Conservation (phyloP, 2,888 invertebrate genomes). For the Eulithis prunata region DNA sequence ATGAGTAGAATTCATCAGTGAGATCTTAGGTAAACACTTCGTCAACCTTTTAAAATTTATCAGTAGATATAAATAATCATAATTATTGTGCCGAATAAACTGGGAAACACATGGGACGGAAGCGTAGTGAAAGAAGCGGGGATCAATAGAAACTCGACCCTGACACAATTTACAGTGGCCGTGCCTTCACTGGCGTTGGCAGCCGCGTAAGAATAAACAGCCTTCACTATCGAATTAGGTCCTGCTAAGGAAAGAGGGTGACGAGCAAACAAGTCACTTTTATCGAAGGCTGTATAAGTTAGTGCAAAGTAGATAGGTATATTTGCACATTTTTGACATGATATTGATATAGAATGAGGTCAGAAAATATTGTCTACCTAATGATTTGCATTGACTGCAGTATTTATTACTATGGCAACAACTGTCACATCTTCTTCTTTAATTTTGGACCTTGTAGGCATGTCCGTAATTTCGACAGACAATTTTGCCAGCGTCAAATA, state of each 20-base stretch:
- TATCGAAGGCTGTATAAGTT: constrained; percentile 15
- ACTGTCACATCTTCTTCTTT: too few species aligned
- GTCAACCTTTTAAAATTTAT: too few species aligned
- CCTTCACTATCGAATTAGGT: constrained; percentile 59
- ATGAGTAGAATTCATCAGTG: too few species aligned
- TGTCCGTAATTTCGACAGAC: too few species aligned
- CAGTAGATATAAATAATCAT: constrained; percentile 49
- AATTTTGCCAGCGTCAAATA: too few species aligned
- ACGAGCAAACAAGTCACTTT: constrained; percentile 52
- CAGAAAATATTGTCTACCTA: too few species aligned
- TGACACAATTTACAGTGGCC: constrained; percentile 79
- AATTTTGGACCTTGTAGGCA: too few species aligned
- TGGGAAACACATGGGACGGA: constrained; percentile 68
- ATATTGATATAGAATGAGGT: too few species aligned
- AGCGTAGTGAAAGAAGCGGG: constrained; percentile 70
- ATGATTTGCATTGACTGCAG: too few species aligned
- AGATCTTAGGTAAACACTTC: too few species aligned
- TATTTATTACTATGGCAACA: too few species aligned
- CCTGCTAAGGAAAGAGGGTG: constrained; percentile 54
- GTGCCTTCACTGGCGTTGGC: constrained; percentile 63
- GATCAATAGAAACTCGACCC: constrained; percentile 79
- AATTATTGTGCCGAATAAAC: constrained; percentile 58
- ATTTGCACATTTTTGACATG: too few species aligned
- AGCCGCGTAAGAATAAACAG: constrained; percentile 74
- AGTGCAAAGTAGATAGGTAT: background rate